Evolutionary conservation across 2,888 invertebrate species (phyloP), one percentile per base, ranked within the genome.

Genomic region (Epirrita christyi): DNA sequence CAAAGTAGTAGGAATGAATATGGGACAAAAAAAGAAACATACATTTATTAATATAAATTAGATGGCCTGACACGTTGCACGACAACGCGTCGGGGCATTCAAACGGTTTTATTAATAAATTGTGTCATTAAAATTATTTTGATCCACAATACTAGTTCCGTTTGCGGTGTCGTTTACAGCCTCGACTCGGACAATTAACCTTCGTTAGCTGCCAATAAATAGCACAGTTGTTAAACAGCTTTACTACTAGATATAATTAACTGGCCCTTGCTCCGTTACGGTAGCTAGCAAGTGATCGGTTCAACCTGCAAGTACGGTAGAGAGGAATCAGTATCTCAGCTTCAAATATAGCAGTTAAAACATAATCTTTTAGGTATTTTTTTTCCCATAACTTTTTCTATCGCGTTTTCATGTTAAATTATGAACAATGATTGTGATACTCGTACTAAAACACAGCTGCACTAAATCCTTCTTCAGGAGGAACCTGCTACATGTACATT

Each of bases 181-280:
- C 72, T 67, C 66, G 71, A 69, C 66, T 71, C 67, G 72, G 73
- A 81, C 80, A 83, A 85, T 87, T 85, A 86, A 82, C 81, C 81
- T 81, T 81, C 79, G 84, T 84, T 83, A 83, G 80, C 77, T 70
- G 72, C 77, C 81, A 86, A 85, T 87, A 87, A 88, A 88, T 85
- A 83, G 78, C 76, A 72, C 70, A 73, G 78, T 76, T 75, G 78
- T 78, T 78, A 73, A 80, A 78, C 81, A 80, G 72, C 75, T 83
- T 84, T 77, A 83, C 79, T 78, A 76, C 78, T 78, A 79, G 78
- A 81, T 84, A 81, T 86, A 86, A 86, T 88, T 86, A 85, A 83
- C 79, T 73, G 71, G 71, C 72, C 68, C 73, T 71, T 65, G 68
- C 71, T 71, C 73, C 68, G 77, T 78, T 80, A 80, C 81, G 79